Conservation (phyloP, 2,797 vertebrate species). For the Manis pentadactyla region DNA sequence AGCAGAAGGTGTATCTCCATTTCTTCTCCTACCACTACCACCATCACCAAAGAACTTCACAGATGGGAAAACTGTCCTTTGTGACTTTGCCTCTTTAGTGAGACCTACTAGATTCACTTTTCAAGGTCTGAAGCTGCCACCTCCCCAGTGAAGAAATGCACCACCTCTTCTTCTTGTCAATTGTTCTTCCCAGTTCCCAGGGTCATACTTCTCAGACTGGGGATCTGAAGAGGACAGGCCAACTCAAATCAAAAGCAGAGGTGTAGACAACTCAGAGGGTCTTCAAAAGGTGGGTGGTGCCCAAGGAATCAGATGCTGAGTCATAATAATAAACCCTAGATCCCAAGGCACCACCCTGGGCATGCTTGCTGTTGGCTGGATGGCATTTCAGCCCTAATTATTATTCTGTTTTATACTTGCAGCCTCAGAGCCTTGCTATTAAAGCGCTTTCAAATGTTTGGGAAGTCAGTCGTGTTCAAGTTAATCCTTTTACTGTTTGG, state of each 20-base stretch:
- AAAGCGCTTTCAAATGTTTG: constrained; percentile 84
- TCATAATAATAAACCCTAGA: constrained; percentile 56
- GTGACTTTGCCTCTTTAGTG: background rate
- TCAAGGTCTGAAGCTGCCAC: background rate
- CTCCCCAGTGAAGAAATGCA: background rate
- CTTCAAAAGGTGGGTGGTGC: background rate
- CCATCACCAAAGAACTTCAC: background rate
- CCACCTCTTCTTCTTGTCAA: background rate
- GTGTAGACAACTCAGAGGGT: background rate
- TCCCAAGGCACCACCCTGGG: constrained; percentile 6
- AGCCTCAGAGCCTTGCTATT: constrained; percentile 63
- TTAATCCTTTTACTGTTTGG: constrained; percentile 83
- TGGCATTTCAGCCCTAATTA: constrained; percentile 76
- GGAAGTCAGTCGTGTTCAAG: constrained; percentile 82
- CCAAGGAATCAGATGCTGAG: background rate
- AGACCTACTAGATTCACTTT: background rate
- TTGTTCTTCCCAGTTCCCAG: background rate
- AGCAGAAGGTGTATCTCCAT: background rate
- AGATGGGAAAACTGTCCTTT: background rate
- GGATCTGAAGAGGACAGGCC: background rate
- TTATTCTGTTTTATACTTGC: constrained; percentile 66
- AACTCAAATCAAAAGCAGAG: background rate
- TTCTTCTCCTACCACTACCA: background rate
- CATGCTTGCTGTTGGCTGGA: constrained; percentile 67
- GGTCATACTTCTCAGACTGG: background rate